A percentile compares a stretch with the other conserved stretches of the same genome.
phyloP scores from a whole-genome alignment of 1,140 invertebrate species.

The Mesaphorura yosii region DNA sequence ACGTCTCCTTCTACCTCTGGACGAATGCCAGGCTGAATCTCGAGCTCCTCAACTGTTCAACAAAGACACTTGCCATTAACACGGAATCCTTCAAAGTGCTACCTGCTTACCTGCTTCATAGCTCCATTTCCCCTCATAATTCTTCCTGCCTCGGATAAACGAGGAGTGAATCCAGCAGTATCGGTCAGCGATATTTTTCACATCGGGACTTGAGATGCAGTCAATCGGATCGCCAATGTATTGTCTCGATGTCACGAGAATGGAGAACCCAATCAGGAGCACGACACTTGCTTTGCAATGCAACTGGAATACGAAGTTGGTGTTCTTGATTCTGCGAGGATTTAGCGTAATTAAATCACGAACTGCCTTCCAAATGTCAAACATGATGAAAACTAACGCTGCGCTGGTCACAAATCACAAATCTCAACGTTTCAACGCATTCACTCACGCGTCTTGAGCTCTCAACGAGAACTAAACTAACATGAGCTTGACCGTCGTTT shows the following conservation, averaged over 20 bases:
- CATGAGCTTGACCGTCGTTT: too few species aligned
- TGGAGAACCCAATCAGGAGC: slow-evolving; percentile 50
- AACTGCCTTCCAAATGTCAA: slow-evolving; percentile 3
- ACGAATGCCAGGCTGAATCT: slow-evolving; percentile 8
- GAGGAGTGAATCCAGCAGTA: slow-evolving; percentile 38
- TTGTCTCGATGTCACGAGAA: slow-evolving; percentile 56
- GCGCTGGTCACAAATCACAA: not conserved
- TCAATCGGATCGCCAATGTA: slow-evolving; percentile 58
- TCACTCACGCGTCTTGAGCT: too few species aligned
- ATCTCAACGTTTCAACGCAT: too few species aligned
- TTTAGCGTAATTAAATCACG: slow-evolving; percentile 8
- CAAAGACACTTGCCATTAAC: not conserved
- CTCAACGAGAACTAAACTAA: too few species aligned
- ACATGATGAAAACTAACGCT: not conserved
- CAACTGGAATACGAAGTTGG: slow-evolving; percentile 52
- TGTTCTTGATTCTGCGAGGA: slow-evolving; percentile 36
- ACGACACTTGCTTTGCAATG: slow-evolving; percentile 56
- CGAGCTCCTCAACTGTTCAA: not conserved
- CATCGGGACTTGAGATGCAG: slow-evolving; percentile 1
- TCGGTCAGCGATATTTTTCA: slow-evolving; percentile 32
- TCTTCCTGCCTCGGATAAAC: slow-evolving; percentile 27
- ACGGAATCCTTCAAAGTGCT: not conserved
- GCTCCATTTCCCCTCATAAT: slow-evolving; percentile 6
- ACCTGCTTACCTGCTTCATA: slow-evolving; percentile 14
- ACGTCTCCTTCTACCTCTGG: slow-evolving; percentile 1